These are phyloP conservation scores for Eueides isabella DNA, from an alignment of 1,140 invertebrate species.

Conservation along the genomic window DNA sequence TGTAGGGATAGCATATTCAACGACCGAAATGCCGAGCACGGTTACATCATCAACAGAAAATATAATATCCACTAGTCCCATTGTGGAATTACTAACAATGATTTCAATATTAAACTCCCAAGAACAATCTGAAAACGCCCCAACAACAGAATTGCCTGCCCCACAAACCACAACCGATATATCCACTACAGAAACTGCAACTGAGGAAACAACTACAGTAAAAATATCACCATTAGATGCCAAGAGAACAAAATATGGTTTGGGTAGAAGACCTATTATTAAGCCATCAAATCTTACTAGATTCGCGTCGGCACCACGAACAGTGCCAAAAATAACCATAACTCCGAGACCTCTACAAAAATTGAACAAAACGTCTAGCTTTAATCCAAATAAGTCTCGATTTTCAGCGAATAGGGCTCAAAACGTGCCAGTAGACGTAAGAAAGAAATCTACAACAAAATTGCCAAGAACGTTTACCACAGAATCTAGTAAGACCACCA, in stretches of 20 bases:
- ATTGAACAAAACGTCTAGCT: conserved; percentile 68
- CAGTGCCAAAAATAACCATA: conserved; percentile 55
- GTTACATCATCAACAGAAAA: conserved; percentile 36
- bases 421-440: conserved; percentile 74
- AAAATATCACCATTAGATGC: conserved; percentile 63
- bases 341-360: conserved; percentile 55
- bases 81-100: conserved; percentile 64
- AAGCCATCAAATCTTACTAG: conserved; percentile 60
- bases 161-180: conserved; percentile 43
- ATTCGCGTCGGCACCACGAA: conserved; percentile 45
- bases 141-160: conserved; percentile 43
- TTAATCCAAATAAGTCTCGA: conserved; percentile 65
- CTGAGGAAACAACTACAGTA: conserved; percentile 60
- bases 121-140: conserved; percentile 40
- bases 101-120: conserved; percentile 17
- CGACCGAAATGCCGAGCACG: conserved; percentile 5
- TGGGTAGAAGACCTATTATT: conserved; percentile 63
- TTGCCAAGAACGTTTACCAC: conserved; percentile 57
- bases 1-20: neutral
- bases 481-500: conserved; percentile 63
- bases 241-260: conserved; percentile 72
- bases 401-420: conserved; percentile 65
- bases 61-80: conserved; percentile 51
- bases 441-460: conserved; percentile 62
- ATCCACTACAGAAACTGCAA: conserved; percentile 56